Evolutionary conservation across 2,113 vertebrate species (phyloP).

Genomic region (Micromys minutus): DNA sequence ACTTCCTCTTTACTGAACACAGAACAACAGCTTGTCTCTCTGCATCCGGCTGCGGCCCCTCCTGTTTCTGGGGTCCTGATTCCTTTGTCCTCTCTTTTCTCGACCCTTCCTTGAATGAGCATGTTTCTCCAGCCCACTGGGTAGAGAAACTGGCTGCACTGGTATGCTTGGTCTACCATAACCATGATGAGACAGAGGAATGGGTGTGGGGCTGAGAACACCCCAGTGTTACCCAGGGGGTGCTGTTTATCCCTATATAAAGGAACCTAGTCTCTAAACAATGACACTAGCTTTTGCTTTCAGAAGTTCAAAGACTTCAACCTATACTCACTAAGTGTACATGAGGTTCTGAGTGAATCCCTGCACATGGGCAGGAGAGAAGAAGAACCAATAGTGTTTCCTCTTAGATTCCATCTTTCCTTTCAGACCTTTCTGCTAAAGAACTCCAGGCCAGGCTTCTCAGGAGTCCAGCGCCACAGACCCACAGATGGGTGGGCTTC

Average conservation of each 20-base stretch:
- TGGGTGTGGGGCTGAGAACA: background rate
- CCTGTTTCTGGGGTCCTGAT: background rate
- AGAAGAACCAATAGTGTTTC: background rate
- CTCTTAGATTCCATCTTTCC: background rate
- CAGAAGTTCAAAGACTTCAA: background rate
- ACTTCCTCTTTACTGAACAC: constrained; percentile 13
- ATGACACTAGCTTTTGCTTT: background rate
- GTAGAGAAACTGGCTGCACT: fast-evolving
- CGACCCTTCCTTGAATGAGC: background rate
- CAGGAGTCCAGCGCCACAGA: no score
- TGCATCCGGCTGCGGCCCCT: background rate
- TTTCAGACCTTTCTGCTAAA: background rate
- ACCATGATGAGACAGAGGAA: background rate
- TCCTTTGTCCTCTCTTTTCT: background rate
- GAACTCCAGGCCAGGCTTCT: background rate
- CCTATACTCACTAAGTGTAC: background rate
- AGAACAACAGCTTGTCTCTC: constrained; percentile 19
- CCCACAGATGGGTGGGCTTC: fast-evolving
- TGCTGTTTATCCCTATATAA: background rate
- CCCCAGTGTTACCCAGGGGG: fast-evolving
- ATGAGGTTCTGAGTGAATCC: background rate
- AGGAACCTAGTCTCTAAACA: background rate
- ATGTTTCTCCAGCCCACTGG: background rate
- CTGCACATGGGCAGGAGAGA: fast-evolving
- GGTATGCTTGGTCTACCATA: background rate